Conservation (phyloP, 2,797 vertebrate species). For the Rhinatrema bivittatum region DNA sequence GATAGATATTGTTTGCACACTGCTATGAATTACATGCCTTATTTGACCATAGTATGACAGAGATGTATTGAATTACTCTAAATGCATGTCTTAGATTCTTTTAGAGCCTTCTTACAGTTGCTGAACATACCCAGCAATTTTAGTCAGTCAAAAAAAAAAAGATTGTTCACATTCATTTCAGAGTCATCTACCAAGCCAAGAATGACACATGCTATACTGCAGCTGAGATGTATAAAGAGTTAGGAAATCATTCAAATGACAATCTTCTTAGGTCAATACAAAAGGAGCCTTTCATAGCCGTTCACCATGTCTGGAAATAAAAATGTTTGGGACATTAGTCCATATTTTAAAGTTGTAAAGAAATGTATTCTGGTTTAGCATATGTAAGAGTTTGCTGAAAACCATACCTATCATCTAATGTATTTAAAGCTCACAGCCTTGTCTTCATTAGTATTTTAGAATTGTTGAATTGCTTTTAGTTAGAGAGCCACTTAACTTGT, state of each 20-base stretch:
- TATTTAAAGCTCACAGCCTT: slow-evolving; percentile 1
- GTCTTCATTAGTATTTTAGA: not conserved
- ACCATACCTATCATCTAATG: too few species aligned
- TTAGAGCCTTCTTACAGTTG: slow-evolving; percentile 79
- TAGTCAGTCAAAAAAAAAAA: slow-evolving; percentile 57
- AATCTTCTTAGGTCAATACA: slow-evolving; percentile 40
- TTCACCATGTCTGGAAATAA: slow-evolving; percentile 13
- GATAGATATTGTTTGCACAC: too few species aligned
- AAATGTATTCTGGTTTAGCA: not conserved
- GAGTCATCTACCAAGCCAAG: slow-evolving; percentile 70
- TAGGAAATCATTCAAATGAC: slow-evolving; percentile 50
- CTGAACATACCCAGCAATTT: slow-evolving; percentile 79
- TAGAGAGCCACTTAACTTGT: not conserved
- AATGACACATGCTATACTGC: slow-evolving; percentile 81
- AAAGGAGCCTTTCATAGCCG: slow-evolving; percentile 16
- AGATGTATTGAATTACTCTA: slow-evolving; percentile 66
- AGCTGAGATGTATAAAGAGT: slow-evolving; percentile 67
- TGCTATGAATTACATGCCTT: slow-evolving; percentile 46
- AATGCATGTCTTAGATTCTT: slow-evolving; percentile 78
- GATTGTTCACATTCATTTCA: slow-evolving; percentile 73
- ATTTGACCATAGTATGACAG: slow-evolving; percentile 70
- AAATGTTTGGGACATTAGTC: slow-evolving; percentile 1
- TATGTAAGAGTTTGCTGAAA: slow-evolving; percentile 7
- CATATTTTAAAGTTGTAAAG: slow-evolving; percentile 6
- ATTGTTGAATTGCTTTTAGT: slow-evolving; percentile 1